Evolutionary conservation across 1,140 invertebrate species (phyloP), one percentile per base, ranked within the genome.

Genomic region (Drosophila kohkoa): DNA sequence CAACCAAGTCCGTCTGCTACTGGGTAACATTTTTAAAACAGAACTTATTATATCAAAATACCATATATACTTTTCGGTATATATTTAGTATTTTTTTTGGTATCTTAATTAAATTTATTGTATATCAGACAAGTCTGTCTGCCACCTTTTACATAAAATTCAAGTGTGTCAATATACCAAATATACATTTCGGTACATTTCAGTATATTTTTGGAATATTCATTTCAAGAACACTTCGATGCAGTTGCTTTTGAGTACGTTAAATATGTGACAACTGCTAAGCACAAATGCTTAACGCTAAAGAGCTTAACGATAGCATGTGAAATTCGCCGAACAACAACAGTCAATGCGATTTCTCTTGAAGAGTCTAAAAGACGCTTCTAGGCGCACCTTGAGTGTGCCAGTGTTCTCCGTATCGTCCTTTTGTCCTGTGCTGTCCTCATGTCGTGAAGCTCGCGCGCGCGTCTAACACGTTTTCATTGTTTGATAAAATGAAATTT

Each of bases 401-500:
- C 30, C 65, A 49, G 20, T 25, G 20, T 3, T 25, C 20, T 25
- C 20, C 20, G 20, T 25, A 25, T 25, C 20, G 20, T 25, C 65
- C 43, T 67, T 49, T 28, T 48, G 65, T 48, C 43, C 65, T 32
- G 28, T 59, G 38, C 13, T 58, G 32, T 57, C 4, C 16, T 25
- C 16, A 16, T 15, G 38, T 54, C n/a, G 35, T n/a, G 5, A 5
- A 16, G 43, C 49, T 41, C 41, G 48, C 20, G 62, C 41, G 46
- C 51, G 60, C 32, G 52, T 58, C 45, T 74, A 60, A 88, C 83
- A 89, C 83, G 83, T 88, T 88, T 89, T 83, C 83, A 89, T 83
- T 88, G 83, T 78, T 88, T 83, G 74, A 83, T 88, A 88, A 83
- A 88, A 88, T 88, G 83, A 88, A 88, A 88, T 89, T 89, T 88